phyloP scores from a whole-genome alignment of 37 sponge, comb jelly and placozoan genomes.

The Diacarnus erythraeanus region DNA sequence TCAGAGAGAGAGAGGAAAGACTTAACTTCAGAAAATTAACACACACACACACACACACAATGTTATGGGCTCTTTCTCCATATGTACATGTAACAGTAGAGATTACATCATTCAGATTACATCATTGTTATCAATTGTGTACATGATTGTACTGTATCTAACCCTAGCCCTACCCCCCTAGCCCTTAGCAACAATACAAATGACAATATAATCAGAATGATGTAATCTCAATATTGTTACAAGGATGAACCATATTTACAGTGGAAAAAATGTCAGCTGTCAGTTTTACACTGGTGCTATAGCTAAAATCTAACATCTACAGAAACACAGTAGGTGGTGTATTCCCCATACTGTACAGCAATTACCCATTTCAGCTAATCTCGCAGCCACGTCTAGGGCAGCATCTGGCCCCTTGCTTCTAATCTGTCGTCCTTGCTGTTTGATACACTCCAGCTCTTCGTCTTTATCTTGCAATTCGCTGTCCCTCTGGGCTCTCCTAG shows the following conservation, averaged over 20 bases:
- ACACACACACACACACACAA: background rate
- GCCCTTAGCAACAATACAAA: background rate
- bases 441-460: background rate
- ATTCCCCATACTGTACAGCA: no score
- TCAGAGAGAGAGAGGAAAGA: no score
- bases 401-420: background rate
- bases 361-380: constrained; percentile 42
- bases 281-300: background rate
- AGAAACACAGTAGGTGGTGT: background rate
- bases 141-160: no score
- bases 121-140: no score
- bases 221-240: background rate
- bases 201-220: background rate
- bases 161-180: background rate
- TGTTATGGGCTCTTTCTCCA: no score
- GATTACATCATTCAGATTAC: no score
- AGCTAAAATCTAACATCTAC: no score
- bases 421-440: background rate
- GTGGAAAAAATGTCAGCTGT: background rate
- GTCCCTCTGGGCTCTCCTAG: constrained; percentile 22
- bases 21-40: background rate
- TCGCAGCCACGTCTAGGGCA: constrained; percentile 25
- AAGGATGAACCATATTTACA: background rate
- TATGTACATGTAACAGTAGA: no score
- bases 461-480: background rate